Evolutionary conservation across 2,113 vertebrate genomes (phyloP), one percentile per base, ranked within the genome.

Genomic region (Montifringilla adamsi): DNA sequence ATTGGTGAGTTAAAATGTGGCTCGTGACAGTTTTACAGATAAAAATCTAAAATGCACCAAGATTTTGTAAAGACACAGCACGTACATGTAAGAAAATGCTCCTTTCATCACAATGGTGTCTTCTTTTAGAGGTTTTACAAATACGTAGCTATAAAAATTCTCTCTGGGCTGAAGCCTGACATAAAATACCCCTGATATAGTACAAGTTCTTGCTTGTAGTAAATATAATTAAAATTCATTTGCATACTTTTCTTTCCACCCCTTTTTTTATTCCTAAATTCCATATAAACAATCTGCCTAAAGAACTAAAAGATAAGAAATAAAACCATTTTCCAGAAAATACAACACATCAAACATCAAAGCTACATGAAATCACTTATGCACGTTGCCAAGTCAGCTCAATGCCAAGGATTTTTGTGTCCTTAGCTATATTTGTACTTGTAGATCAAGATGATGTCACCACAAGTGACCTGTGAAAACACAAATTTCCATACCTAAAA

Each of bases 51-150:
- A 90, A 89, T 49, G 72, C 33, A 55, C 52, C n/a, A 84, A 70
- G 89, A 90, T 94, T 53, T 68, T 95, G 77, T 73, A 93, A 92
- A 95, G 47, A 84, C 67, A 67, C 19, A 49, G 24, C 43, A 91
- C 7, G 52, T 70, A 66, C 41, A 50, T n/a, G n/a, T 79, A 79
- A 83, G 50, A 92, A 97, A 97, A 90, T 17, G 67, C 37, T 93
- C 58, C 56, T 95, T 58, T 94, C 64, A 70, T 96, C 80, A 47
- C 67, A 85, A 58, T 21, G 39, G 27, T 87, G 18, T 86, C 58
- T 84, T 75, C 79, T 91, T 89, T 95, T 88, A 92, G 80, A 86
- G 89, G 50, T 75, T 95, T 91, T 96, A 75, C 79, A 94, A 81
- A 30, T 84, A 91, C 49, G 84, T 92, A 92, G 86, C 82, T 93